Conservation (phyloP, 37 sponge, comb jelly and placozoan species). For the Hormiphora californensis region DNA sequence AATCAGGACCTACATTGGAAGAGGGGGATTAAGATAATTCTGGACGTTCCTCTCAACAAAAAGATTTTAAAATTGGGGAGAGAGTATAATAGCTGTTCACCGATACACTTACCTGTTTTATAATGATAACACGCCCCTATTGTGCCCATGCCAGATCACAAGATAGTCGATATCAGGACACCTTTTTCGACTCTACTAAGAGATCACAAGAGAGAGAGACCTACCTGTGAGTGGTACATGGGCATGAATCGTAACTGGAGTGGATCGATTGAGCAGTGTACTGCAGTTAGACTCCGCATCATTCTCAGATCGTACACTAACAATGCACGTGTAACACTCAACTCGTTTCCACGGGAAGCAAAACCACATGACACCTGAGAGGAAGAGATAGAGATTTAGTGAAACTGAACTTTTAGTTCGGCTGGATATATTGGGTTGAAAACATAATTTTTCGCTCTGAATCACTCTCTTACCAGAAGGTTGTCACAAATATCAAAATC, state of each 20-base stretch:
- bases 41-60: no score
- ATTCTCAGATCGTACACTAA: slow-evolving; percentile 51
- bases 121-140: no score
- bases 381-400: no score
- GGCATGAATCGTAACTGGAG: slow-evolving; percentile 53
- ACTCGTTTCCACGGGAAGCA: slow-evolving; percentile 40
- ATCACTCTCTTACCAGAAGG: background rate
- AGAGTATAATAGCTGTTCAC: no score
- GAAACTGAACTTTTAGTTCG: no score
- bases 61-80: no score
- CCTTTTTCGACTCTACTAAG: background rate
- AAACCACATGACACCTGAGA: slow-evolving; percentile 30
- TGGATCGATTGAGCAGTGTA: slow-evolving; percentile 43
- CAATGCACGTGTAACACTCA: slow-evolving; percentile 10
- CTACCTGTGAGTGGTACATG: slow-evolving; percentile 52
- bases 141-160: no score
- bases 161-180: no score
- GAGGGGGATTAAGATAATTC: no score
- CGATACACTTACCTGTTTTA: no score
- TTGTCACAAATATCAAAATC: slow-evolving; percentile 51
- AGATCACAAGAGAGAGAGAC: background rate
- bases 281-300: slow-evolving; percentile 43
- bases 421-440: background rate
- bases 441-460: background rate
- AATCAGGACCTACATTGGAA: slow-evolving; percentile 2